These are phyloP conservation scores for Apodemia mormo DNA, from an alignment of 2,888 invertebrate species.

Conservation along the genomic window DNA sequence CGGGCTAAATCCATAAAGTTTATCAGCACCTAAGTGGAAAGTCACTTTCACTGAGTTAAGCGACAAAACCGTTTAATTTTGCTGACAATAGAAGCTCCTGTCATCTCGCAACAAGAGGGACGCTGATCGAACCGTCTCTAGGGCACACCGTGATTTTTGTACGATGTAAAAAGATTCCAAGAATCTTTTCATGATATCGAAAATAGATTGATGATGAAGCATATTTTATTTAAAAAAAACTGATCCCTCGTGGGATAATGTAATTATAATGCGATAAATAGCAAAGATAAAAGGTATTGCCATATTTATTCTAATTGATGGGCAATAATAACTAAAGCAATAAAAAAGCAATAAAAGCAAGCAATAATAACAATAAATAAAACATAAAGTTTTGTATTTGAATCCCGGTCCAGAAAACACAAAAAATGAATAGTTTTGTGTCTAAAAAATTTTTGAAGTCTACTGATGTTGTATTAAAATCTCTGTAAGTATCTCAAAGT, in stretches of 20 bases:
- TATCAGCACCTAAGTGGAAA: slow-evolving; percentile 21
- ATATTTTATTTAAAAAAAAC: slow-evolving; percentile 12
- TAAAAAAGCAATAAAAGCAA: too few relatives aligned
- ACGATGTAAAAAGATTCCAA: slow-evolving; percentile 6
- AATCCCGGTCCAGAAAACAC: too few relatives aligned
- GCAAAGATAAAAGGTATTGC: too few relatives aligned
- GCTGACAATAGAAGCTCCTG: slow-evolving; percentile 43
- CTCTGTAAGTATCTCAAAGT: too few relatives aligned
- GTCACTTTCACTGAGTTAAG: slow-evolving; percentile 52
- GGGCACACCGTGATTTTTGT: slow-evolving; percentile 41
- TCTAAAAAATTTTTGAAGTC: too few relatives aligned
- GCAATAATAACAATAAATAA: too few relatives aligned
- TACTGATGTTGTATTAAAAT: too few relatives aligned
- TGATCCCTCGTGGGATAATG: background rate
- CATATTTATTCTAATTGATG: too few relatives aligned
- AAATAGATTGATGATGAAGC: slow-evolving; percentile 9
- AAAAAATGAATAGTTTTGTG: too few relatives aligned
- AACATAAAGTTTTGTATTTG: too few relatives aligned
- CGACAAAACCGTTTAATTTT: slow-evolving; percentile 62
- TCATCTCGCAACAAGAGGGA: slow-evolving; percentile 35
- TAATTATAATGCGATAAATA: background rate
- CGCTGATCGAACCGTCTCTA: slow-evolving; percentile 64
- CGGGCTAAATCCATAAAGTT: too few relatives aligned
- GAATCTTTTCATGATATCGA: slow-evolving; percentile 11
- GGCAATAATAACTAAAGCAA: too few relatives aligned